Conservation (phyloP, 2,113 vertebrate species). For the Oreochromis tanganicae region DNA sequence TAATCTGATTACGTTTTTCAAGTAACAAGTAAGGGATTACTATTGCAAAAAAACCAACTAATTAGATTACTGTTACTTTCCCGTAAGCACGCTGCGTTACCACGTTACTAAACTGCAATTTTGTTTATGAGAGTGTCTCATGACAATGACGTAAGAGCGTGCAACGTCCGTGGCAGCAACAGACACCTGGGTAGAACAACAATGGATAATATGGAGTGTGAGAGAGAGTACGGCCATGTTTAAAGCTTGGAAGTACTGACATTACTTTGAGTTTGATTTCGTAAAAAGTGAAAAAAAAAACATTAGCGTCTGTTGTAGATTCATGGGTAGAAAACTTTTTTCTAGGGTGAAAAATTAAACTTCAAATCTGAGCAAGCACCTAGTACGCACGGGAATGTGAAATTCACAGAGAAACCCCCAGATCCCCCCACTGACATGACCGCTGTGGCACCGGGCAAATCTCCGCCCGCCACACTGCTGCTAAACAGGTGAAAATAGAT, state of each 20-base stretch:
- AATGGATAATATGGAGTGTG: background rate
- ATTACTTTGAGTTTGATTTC: background rate
- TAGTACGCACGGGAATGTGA: background rate
- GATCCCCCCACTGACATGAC: background rate
- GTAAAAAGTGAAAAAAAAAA: background rate
- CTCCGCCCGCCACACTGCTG: background rate
- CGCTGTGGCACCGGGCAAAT: background rate
- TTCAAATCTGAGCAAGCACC: background rate
- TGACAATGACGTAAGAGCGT: background rate
- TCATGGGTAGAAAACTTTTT: background rate
- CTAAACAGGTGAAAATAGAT: background rate
- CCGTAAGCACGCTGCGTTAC: background rate
- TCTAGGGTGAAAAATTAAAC: background rate
- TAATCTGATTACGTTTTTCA: background rate
- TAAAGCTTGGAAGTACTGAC: background rate
- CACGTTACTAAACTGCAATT: background rate
- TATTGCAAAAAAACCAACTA: background rate
- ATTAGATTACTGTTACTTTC: background rate
- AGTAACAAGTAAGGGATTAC: background rate
- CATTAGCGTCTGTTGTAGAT: background rate
- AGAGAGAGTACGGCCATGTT: background rate
- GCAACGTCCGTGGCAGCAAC: background rate
- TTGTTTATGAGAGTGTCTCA: background rate
- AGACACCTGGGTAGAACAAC: background rate
- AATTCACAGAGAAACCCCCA: background rate